These are phyloP conservation scores for Psittacara wagleri DNA, from an alignment of 2,113 vertebrate species.

Conservation along the genomic window DNA sequence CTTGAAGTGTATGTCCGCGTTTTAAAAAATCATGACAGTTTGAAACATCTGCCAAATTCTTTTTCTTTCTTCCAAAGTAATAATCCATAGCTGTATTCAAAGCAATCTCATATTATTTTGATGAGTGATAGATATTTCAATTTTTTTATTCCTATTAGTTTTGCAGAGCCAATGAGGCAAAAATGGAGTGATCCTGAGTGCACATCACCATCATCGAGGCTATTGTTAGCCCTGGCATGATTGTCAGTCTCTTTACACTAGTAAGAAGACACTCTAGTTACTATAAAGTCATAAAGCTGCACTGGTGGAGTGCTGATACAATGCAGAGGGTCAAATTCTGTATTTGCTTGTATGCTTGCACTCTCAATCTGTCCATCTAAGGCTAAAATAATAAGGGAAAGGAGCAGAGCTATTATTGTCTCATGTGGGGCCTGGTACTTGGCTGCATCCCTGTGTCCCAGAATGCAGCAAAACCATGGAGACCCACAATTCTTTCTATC, in stretches of 20 bases:
- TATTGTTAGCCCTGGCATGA: not conserved
- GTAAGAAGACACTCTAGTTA: not conserved
- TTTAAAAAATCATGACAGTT: not conserved
- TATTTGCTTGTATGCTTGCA: not conserved
- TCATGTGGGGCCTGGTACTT: fast-evolving
- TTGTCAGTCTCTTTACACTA: not conserved
- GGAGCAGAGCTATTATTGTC: not conserved
- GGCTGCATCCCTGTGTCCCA: not conserved
- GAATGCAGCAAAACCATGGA: not conserved
- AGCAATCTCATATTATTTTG: not conserved
- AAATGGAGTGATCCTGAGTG: not conserved
- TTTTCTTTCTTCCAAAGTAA: not conserved
- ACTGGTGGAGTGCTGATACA: not conserved
- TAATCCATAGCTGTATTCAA: not conserved
- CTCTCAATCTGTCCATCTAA: not conserved
- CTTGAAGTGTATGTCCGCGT: not conserved
- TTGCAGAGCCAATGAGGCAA: not conserved
- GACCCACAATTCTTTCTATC: not conserved
- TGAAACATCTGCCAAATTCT: not conserved
- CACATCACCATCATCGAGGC: not conserved
- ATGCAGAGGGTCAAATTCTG: not conserved
- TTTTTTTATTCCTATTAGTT: not conserved
- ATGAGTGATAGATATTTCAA: not conserved
- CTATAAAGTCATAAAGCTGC: not conserved
- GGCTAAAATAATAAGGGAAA: not conserved